Evolutionary conservation across 2,113 vertebrate species (phyloP).

Genomic region (Danionella cerebrum): DNA sequence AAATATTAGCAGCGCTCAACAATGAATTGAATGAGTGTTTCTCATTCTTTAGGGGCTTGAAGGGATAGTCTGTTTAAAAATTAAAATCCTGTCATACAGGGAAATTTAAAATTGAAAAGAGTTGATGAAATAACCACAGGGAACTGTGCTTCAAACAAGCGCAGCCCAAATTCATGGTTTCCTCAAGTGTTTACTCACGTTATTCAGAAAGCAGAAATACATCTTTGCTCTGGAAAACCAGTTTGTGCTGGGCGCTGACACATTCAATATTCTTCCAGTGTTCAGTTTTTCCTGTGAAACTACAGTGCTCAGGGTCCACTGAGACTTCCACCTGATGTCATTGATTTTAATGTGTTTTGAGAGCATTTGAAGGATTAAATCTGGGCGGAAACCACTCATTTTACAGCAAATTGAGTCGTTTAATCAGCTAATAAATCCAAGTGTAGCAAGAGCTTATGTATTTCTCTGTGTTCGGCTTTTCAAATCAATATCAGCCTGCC

Average conservation of each 20-base stretch:
- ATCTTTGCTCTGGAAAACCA: neutral
- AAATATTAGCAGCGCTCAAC: conserved; percentile 78
- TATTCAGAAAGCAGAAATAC: neutral
- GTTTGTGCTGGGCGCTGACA: neutral
- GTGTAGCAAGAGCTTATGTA: neutral
- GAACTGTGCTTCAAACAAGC: no score
- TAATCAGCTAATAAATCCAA: conserved; percentile 4
- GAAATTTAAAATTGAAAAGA: neutral
- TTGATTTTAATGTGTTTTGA: neutral
- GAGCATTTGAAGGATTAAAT: neutral
- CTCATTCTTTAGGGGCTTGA: conserved; percentile 41
- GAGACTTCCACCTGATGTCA: neutral
- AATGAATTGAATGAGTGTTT: conserved; percentile 68
- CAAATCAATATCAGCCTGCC: neutral
- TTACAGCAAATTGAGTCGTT: neutral
- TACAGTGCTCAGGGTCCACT: neutral
- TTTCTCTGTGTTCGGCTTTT: neutral
- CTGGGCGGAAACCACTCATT: neutral
- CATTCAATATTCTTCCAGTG: neutral
- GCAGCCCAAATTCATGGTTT: no score
- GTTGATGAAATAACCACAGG: no score
- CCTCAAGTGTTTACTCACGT: neutral
- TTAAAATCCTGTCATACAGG: no score
- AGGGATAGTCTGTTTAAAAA: no score
- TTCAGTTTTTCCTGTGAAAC: neutral